Percentiles rank a stretch among this genome's conserved stretches.
These are phyloP conservation scores for Elymnias hypermnestra DNA, from an alignment of 1,140 invertebrate genomes.

Conservation along the genomic window DNA sequence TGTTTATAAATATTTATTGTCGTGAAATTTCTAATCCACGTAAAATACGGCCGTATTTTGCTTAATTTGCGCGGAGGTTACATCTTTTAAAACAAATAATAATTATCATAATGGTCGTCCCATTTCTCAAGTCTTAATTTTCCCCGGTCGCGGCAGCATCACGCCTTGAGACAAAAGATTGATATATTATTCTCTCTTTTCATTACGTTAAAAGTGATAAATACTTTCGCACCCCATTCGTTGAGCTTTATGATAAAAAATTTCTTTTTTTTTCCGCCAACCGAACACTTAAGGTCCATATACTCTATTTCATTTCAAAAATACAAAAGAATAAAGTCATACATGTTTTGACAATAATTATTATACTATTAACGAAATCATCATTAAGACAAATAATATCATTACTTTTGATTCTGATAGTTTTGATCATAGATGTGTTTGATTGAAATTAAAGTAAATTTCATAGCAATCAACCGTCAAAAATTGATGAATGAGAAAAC, in stretches of 20 bases:
- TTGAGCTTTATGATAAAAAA: constrained; percentile 3
- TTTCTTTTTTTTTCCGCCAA: neutral
- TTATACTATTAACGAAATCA: too few relatives aligned
- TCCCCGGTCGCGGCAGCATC: constrained; percentile 27
- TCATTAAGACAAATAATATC: too few relatives aligned
- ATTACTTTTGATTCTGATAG: too few relatives aligned
- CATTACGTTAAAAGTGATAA: constrained; percentile 60
- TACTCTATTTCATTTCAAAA: too few relatives aligned
- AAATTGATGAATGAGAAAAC: too few relatives aligned
- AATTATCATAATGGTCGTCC: constrained; percentile 51
- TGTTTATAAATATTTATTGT: constrained; percentile 7
- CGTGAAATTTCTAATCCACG: constrained; percentile 4
- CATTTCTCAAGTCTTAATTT: constrained; percentile 65
- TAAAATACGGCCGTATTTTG: constrained; percentile 10
- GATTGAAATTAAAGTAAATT: too few relatives aligned
- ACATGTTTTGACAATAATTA: too few relatives aligned
- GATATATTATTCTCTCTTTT: constrained; percentile 56
- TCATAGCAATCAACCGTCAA: too few relatives aligned
- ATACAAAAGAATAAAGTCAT: too few relatives aligned
- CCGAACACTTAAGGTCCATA: neutral
- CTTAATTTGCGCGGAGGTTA: constrained; percentile 20
- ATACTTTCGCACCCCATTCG: constrained; percentile 31
- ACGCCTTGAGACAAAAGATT: constrained; percentile 56
- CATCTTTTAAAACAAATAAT: constrained; percentile 56
- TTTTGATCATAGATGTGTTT: too few relatives aligned